These are phyloP conservation scores for Triplophysa bombifrons DNA, from an alignment of 2,797 vertebrate genomes.

Conservation along the genomic window DNA sequence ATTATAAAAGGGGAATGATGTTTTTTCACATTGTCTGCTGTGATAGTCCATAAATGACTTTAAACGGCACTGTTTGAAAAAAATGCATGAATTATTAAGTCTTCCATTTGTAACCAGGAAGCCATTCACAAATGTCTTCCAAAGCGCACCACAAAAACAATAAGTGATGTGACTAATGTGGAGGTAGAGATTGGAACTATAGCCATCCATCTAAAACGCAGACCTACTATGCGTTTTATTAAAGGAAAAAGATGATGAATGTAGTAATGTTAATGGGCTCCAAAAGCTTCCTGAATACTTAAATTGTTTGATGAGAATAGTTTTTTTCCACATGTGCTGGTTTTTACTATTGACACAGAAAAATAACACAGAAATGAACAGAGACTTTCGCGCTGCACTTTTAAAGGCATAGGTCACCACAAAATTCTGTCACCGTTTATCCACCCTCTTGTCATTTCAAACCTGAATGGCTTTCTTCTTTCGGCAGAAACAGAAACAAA, in stretches of 20 bases:
- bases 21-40: conserved; percentile 28
- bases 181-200: conserved; percentile 38
- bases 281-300: neutral
- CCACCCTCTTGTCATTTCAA: too few relatives aligned
- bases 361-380: neutral
- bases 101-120: conserved; percentile 11
- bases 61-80: conserved; percentile 12
- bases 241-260: conserved; percentile 9
- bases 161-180: conserved; percentile 61
- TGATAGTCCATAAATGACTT: conserved; percentile 28
- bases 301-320: neutral
- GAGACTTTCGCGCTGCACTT: too few relatives aligned
- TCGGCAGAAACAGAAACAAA: too few relatives aligned
- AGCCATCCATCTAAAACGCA: conserved; percentile 65
- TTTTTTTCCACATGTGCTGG: neutral
- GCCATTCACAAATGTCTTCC: conserved; percentile 4
- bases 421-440: too few relatives aligned
- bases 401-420: too few relatives aligned
- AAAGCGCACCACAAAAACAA: conserved; percentile 54
- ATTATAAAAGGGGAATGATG: conserved; percentile 34
- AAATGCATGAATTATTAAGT: conserved; percentile 20
- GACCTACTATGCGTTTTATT: conserved; percentile 49
- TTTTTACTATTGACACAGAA: neutral
- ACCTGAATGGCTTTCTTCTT: too few relatives aligned
- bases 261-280: neutral